Percentiles rank a stretch among this genome's conserved stretches.
Conservation (phyloP, 2,113 vertebrate genomes). For the Diphyllodes magnificus region DNA sequence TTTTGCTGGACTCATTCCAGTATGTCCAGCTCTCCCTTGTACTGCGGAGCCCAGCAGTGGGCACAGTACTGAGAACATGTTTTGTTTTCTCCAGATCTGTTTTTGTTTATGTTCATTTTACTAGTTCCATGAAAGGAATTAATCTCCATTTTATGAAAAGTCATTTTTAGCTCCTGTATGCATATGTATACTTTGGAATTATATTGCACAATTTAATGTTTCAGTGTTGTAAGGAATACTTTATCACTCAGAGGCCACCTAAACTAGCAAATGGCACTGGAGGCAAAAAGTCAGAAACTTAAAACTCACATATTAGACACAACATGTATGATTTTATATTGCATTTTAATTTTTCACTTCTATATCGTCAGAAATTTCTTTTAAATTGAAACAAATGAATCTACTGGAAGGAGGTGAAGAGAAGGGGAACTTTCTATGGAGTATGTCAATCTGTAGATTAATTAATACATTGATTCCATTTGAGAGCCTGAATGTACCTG, state of each 20-base stretch:
- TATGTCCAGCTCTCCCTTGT: not conserved
- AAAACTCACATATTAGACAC: not conserved
- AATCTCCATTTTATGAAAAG: not conserved
- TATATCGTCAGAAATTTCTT: not conserved
- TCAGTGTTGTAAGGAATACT: not conserved
- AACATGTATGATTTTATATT: not conserved
- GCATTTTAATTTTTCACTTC: not conserved
- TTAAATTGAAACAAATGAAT: conserved; percentile 9
- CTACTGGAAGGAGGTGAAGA: not conserved
- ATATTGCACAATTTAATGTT: not conserved
- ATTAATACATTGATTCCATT: conserved; percentile 73
- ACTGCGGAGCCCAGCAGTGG: not conserved
- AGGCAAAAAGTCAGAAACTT: not conserved
- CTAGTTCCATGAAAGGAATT: not conserved
- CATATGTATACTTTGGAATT: not conserved
- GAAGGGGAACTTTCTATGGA: conserved; percentile 7
- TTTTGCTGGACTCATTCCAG: not conserved
- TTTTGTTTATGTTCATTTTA: not conserved
- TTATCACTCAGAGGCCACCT: not conserved
- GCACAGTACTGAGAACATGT: not conserved
- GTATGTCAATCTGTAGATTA: conserved; percentile 59
- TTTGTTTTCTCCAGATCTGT: not conserved
- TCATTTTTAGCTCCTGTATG: not conserved
- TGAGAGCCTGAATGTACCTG: conserved; percentile 65
- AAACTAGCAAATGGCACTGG: not conserved